Evolutionary conservation across 2,113 vertebrate species (phyloP).

Genomic region (Ceyx margarethae): DNA sequence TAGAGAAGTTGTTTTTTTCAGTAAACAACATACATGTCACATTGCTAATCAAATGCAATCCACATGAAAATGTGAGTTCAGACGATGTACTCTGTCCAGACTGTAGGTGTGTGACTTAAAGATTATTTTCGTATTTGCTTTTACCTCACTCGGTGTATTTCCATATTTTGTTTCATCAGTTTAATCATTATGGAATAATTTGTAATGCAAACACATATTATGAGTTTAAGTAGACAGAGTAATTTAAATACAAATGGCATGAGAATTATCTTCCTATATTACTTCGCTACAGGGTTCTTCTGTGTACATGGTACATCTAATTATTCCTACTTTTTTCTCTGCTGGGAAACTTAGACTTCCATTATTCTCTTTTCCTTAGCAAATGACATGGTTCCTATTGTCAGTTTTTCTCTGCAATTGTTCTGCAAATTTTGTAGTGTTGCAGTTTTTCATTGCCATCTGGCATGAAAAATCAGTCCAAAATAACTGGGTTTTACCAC

Average conservation of each 20-base stretch:
- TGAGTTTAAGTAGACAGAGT: neutral
- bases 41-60: neutral
- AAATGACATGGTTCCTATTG: neutral
- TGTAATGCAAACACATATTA: neutral
- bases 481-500: slow-evolving; percentile 26
- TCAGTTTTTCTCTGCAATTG: slow-evolving; percentile 17
- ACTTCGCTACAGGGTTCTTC: neutral
- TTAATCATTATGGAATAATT: neutral
- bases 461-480: neutral
- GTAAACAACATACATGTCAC: neutral
- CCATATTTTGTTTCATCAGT: neutral
- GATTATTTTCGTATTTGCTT: neutral
- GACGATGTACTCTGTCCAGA: neutral
- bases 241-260: neutral
- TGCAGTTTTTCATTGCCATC: neutral
- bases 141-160: neutral
- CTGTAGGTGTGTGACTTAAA: neutral
- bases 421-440: slow-evolving; percentile 4
- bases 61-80: neutral
- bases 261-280: neutral
- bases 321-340: neutral
- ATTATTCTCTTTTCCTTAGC: neutral
- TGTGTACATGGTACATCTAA: neutral
- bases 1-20: neutral
- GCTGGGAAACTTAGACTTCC: neutral